Evolutionary conservation across 2,888 invertebrate genomes (phyloP), one percentile per base, ranked within the genome.

Genomic region (Diaperis boleti): DNA sequence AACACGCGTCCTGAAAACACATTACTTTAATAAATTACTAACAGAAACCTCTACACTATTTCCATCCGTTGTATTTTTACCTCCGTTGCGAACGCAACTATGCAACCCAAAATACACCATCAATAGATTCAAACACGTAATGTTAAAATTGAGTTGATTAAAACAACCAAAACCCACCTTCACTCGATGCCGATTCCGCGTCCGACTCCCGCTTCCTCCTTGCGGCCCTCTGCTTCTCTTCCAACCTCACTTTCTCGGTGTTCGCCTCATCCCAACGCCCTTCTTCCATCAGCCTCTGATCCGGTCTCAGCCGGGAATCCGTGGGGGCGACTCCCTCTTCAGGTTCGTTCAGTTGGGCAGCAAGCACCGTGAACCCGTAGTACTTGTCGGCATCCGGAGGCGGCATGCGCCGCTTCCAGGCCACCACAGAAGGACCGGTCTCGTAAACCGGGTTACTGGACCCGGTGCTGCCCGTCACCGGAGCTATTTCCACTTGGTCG

Each of bases 201-300:
- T 90, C 91, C 1, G 88, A 84, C 81, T 98, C 98, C 14, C 92
- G 86, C 72, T 85, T 81, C 67, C 95, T 86, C 50, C 98, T 85
- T 67, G 85, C 88, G 4, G 88, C 84, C 68, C 99, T 87, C 83
- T 99, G 99, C 82, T 98, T 98, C 81, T 99, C 98, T 82, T 99
- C 99, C 17, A 99, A 85, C 62, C 88, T 85, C 20, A 94, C 81
- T 80, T 95, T 95, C 80, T 94, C 93, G 0, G 83, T 79, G 82
- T 97, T 97, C 62, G 96, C 96, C 67, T 92, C 92, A 76, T 96
- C 93, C 94, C 96, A 96, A 55, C 86, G 84, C 1, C 96, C 96
- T 65, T 93, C 88, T 82, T 98, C 98, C 98, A 99, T 99, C 72
- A 96, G 86, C 50, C 98, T 88, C 84, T 99, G 99, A 87, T 99